These are phyloP conservation scores for Etheostoma cragini DNA, from an alignment of 2,113 vertebrate genomes.

Conservation along the genomic window DNA sequence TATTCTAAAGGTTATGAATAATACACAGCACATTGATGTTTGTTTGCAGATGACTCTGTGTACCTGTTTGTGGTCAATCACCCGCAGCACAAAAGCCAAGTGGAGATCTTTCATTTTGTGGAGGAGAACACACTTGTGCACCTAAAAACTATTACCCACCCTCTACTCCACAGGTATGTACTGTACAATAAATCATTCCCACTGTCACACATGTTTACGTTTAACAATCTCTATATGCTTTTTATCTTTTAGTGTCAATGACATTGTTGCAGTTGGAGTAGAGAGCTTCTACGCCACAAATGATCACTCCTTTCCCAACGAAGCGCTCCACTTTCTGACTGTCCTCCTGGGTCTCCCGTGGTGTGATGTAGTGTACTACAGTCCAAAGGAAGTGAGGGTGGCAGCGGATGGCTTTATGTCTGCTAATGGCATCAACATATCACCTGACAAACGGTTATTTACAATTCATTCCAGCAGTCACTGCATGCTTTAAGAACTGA, in stretches of 20 bases:
- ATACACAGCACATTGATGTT: background rate
- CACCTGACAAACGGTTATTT: slow-evolving; percentile 85
- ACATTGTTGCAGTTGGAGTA: slow-evolving; percentile 88
- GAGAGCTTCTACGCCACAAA: slow-evolving; percentile 94
- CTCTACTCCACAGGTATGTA: slow-evolving; percentile 87
- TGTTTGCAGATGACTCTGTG: slow-evolving; percentile 83
- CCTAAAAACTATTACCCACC: slow-evolving; percentile 88
- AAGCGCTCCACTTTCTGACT: slow-evolving; percentile 71
- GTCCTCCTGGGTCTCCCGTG: slow-evolving; percentile 78
- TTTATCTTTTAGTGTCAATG: slow-evolving; percentile 86
- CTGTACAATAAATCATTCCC: background rate
- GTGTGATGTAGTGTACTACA: slow-evolving; percentile 90
- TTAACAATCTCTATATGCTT: too few relatives aligned
- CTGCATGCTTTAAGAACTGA: background rate
- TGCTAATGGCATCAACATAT: slow-evolving; percentile 91
- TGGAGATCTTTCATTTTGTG: slow-evolving; percentile 90
- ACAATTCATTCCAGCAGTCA: background rate
- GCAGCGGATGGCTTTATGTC: slow-evolving; percentile 84
- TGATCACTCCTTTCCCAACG: slow-evolving; percentile 83
- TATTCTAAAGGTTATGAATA: background rate
- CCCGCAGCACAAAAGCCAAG: slow-evolving; percentile 85
- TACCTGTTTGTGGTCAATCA: slow-evolving; percentile 94
- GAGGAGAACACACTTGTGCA: slow-evolving; percentile 87
- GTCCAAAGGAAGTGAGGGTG: slow-evolving; percentile 87
- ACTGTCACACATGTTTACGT: background rate